Evolutionary conservation across 2,888 invertebrate species (phyloP), one percentile per base, ranked within the genome.

Genomic region (Plagodis pulveraria): DNA sequence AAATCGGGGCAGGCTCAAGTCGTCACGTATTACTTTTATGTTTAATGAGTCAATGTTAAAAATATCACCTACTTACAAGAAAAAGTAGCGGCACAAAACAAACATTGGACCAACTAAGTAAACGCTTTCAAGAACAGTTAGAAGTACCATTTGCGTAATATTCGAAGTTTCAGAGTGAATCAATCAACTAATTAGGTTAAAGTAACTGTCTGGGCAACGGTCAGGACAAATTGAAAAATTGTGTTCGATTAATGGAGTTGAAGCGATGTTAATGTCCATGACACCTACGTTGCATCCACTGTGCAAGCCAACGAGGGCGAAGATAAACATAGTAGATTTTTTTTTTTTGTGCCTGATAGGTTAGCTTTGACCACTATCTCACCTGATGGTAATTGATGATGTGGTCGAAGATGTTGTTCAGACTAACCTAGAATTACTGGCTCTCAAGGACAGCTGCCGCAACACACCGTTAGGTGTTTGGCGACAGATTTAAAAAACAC

Each of bases 211-310:
- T 58, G 33, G 44, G 9, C 50, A 54, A 36, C 41, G 5, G 10
- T 48, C 50, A 53, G 47, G 57, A 51, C 69, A 77, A 84, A 86
- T 86, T 85, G 86, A 80, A 81, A 84, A 82, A 86, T 85, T 84
- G 81, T 74, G 74, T 79, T 80, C 79, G 78, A 82, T 79, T 63
- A 73, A 67, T 70, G 71, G 73, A 73, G 53, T 10, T 61, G 70
- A 68, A 66, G 58, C 65, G 70, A 57, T 65, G 62, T 59, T 51
- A 22, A 44, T 48, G 55, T 50, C 54, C 56, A 67, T 50, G 54
- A 62, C 34, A 46, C 62, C 63, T 63, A 63, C 66, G 60, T 47
- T 22, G 62, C 72, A 57, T 67, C 67, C 68, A 74, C 71, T 64
- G 51, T 56, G 54, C 47, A 46, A 44, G 44, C 9, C 10, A 22